Base-by-base conservation (phyloP, 2,888 invertebrate genomes). In the Gymnoscelis rufifasciata region DNA sequence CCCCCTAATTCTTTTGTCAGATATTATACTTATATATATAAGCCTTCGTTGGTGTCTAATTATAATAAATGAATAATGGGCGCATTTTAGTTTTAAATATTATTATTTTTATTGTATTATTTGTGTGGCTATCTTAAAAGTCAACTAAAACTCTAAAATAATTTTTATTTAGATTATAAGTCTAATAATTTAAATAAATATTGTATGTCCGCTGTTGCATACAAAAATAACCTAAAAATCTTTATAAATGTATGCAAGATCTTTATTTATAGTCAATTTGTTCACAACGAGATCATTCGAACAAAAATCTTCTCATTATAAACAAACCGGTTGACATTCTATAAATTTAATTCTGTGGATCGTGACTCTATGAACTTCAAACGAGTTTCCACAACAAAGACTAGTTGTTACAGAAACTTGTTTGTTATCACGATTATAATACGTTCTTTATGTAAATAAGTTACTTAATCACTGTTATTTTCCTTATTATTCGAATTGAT, bases 221-320 rank as follows among this genome's bases (percentile, higher is more conserved):
- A n/a, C n/a, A n/a, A n/a, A n/a, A n/a, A n/a, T n/a, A n/a, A n/a
- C n/a, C n/a, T n/a, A n/a, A n/a, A n/a, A n/a, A n/a, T n/a, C n/a
- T n/a, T n/a, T n/a, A 46, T 37, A 24, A 43, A 28, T 30, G 27
- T 7, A 33, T 30, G 36, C 37, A 46, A 44, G 33, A 48, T 41
- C 38, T 31, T 42, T 44, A 54, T 50, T 49, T 44, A 48, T 48
- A 38, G 44, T 43, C 35, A 45, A 51, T 54, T 53, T 42, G 50
- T 36, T 44, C 12, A 43, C 45, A 54, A 53, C 38, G 44, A 53
- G 50, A 52, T 54, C 48, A 40, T 51, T 51, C 41, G 40, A n/a
- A 19, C 19, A 19, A 26, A 47, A 35, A 41, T 43, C 41, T n/a
- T n/a, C n/a, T 24, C 44, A 52, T 51, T 50, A 47, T 46, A 49